Evolutionary conservation across 2,888 invertebrate species (phyloP).

Genomic region (Pyralis farinalis): DNA sequence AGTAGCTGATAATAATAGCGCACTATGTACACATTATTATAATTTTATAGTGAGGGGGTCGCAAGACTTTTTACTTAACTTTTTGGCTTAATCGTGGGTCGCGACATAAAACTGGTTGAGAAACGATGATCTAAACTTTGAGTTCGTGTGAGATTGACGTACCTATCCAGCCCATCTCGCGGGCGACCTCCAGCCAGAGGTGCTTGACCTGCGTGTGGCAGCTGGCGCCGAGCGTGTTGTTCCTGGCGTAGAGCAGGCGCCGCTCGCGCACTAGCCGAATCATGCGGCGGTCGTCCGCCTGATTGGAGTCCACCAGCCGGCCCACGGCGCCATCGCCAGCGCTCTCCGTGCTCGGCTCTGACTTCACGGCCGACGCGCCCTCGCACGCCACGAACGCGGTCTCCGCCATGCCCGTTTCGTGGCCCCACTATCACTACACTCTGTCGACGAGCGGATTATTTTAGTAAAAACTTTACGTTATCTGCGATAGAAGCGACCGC

Average conservation of each 20-base stretch:
- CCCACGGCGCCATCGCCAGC: conserved; percentile 19
- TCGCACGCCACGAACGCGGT: no score
- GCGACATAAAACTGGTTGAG: no score
- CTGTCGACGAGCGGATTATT: not conserved
- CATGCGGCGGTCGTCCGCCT: conserved; percentile 68
- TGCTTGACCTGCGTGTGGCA: conserved; percentile 63
- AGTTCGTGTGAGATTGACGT: no score
- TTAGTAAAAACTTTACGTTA: not conserved
- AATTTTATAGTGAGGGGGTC: no score
- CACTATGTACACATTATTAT: no score
- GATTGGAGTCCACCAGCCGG: conserved; percentile 60
- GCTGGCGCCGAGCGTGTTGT: conserved; percentile 71
- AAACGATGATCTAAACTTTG: no score
- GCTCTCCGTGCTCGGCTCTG: conserved; percentile 14
- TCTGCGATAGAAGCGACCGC: not conserved
- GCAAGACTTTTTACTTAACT: no score
- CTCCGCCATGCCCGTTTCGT: conserved; percentile 12
- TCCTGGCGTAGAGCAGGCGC: conserved; percentile 63
- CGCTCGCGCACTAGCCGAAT: conserved; percentile 64
- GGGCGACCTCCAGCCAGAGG: conserved; percentile 66
- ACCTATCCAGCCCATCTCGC: conserved; percentile 68
- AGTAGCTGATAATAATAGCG: no score
- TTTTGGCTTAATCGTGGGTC: no score
- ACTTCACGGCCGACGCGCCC: conserved; percentile 9
- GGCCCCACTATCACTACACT: not conserved